These are phyloP conservation scores for Lanius ludovicianus DNA, from an alignment of 2,113 vertebrate genomes.

Conservation along the genomic window DNA sequence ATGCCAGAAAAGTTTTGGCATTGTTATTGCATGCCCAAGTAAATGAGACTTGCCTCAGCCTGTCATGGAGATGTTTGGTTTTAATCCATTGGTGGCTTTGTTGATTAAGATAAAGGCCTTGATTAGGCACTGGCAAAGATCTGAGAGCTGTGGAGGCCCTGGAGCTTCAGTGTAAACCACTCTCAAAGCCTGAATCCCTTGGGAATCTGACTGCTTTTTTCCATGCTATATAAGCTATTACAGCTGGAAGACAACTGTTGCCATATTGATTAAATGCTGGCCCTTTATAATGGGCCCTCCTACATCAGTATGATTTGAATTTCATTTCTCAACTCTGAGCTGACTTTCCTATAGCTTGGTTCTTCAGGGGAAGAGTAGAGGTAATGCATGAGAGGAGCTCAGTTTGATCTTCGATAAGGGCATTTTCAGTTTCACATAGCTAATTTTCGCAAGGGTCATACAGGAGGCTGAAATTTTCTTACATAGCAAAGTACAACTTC, in stretches of 20 bases:
- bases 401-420: background rate
- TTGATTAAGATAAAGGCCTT: conserved; percentile 41
- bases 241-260: conserved; percentile 17
- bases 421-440: background rate
- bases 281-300: background rate
- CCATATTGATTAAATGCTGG: background rate
- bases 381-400: background rate
- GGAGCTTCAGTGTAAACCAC: background rate
- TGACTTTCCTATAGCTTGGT: background rate
- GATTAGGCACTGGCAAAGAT: conserved; percentile 33
- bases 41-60: background rate
- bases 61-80: conserved; percentile 17
- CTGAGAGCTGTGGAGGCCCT: background rate
- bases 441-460: background rate
- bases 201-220: conserved; percentile 18
- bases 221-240: conserved; percentile 1
- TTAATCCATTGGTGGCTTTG: conserved; percentile 28
- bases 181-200: background rate
- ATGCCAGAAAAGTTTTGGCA: background rate
- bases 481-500: background rate
- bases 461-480: background rate
- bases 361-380: background rate
- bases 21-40: background rate
- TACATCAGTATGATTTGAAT: background rate
- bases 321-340: background rate